phyloP scores from a whole-genome alignment of 1,140 invertebrate genomes.

The Nephila pilipes region DNA sequence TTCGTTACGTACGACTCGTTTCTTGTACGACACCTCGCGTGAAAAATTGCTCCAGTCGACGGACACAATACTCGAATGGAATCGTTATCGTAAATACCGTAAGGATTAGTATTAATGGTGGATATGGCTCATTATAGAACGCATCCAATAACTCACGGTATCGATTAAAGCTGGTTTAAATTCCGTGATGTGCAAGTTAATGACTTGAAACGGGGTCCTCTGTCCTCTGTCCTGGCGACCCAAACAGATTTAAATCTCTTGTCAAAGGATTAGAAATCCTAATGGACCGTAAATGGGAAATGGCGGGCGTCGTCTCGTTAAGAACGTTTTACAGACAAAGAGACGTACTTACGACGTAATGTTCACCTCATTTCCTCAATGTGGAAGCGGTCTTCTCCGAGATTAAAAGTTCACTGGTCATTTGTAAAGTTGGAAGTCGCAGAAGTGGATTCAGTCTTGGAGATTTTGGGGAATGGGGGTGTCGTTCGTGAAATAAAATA shows the following conservation, averaged over 20 bases:
- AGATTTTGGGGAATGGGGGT: too few species aligned
- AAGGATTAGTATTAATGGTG: not conserved
- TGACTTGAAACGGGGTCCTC: not conserved
- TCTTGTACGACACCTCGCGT: not conserved
- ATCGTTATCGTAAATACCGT: not conserved
- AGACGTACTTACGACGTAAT: not conserved
- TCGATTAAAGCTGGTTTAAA: not conserved
- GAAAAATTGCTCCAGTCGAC: not conserved
- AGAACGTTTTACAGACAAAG: not conserved
- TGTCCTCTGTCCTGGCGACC: not conserved
- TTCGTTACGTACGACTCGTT: too few species aligned
- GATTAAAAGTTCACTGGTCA: not conserved
- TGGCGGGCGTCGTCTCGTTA: not conserved
- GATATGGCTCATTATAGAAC: not conserved
- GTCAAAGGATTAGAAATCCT: not conserved
- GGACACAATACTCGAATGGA: not conserved
- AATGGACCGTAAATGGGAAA: slow-evolving; percentile 25
- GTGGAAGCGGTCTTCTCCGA: not conserved
- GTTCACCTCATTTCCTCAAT: not conserved
- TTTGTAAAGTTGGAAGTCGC: not conserved
- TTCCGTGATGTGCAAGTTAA: not conserved
- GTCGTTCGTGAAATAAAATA: too few species aligned
- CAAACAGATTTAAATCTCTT: slow-evolving; percentile 29
- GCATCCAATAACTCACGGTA: not conserved
- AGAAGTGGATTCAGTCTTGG: not conserved